Evolutionary conservation across 1,140 invertebrate species (phyloP), one percentile per base, ranked within the genome.

Genomic region (Macrostomum lignano): DNA sequence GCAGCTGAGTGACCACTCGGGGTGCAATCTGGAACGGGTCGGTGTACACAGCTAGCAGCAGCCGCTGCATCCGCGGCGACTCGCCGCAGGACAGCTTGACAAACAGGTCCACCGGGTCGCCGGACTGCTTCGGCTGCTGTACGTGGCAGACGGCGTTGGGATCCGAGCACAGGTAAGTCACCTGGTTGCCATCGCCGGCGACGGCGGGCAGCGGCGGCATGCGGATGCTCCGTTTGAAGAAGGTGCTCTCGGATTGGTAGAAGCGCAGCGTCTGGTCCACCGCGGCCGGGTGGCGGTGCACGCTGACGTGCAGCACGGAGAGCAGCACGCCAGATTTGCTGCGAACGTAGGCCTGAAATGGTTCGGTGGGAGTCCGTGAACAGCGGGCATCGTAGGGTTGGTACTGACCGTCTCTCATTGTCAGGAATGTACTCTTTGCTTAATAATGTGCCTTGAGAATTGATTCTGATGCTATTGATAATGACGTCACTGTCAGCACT

Each of bases 1-100:
- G 49, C 35, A 60, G 42, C 44, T 52, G 49, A 57, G 57, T 60
- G 13, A 57, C 46, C 36, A 59, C 51, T 14, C 48, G 37, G 4
- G 58, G 57, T 17, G 36, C 40, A 4, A 48, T 46, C 25, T 55
- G 39, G 36, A 50, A 57, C 3, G 45, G 44, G 37, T 60, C 54
- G 11, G 46, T 38, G 38, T 58, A 61, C 17, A 60, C 41, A n/a
- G 50, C 48, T 6, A 60, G 33, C 39, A 48, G 59, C 38, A 61
- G 60, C 30, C 44, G 42, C 39, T 56, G 56, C 14, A 54, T 45
- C 38, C 51, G 51, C 7, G 55, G 55, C 3, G 54, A 54, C 2
- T 46, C 34, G 24, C 49, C 53, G 17, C 48, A 29, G 10, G 55
- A 49, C 11, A 50, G 49, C n/a, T n/a, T 58, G 1, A 58, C 26